These are phyloP conservation scores for Volucella inflata DNA, from an alignment of 2,888 invertebrate species.

Conservation along the genomic window DNA sequence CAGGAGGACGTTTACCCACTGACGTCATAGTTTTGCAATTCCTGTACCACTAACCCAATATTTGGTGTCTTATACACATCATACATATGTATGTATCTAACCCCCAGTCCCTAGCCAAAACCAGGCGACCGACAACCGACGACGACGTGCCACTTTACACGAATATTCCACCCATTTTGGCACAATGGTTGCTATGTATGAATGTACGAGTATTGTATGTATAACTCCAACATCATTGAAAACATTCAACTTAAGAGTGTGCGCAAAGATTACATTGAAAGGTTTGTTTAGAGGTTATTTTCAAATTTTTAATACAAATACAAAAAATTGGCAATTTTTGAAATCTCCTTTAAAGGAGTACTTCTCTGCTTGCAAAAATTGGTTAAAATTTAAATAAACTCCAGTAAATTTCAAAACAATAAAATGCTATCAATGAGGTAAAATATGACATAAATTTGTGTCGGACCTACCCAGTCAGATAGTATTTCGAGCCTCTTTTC, in stretches of 20 bases:
- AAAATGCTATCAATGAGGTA: too few species aligned
- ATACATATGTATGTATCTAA: not conserved
- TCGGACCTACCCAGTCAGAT: too few species aligned
- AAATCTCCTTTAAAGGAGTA: too few species aligned
- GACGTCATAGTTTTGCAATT: slow-evolving; percentile 78
- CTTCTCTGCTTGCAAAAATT: too few species aligned
- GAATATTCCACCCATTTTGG: slow-evolving; percentile 49
- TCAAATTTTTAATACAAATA: not conserved
- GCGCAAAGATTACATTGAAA: slow-evolving; percentile 50
- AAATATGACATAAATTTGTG: too few species aligned
- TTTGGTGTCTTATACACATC: slow-evolving; percentile 68
- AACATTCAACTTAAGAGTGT: slow-evolving; percentile 48
- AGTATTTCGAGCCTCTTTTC: too few species aligned
- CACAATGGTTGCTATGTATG: slow-evolving; percentile 14
- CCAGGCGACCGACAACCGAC: slow-evolving; percentile 25
- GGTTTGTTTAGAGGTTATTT: slow-evolving; percentile 7
- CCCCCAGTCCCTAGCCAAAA: slow-evolving; percentile 55
- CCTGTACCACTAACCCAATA: slow-evolving; percentile 78
- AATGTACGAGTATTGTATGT: not conserved
- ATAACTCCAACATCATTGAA: slow-evolving; percentile 16
- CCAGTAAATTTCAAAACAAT: too few species aligned
- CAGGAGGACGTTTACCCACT: slow-evolving; percentile 79
- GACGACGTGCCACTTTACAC: slow-evolving; percentile 32
- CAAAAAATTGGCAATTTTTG: too few species aligned
- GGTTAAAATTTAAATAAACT: too few species aligned